Evolutionary conservation across 2,113 vertebrate species (phyloP).

Genomic region (Halichoeres trimaculatus): DNA sequence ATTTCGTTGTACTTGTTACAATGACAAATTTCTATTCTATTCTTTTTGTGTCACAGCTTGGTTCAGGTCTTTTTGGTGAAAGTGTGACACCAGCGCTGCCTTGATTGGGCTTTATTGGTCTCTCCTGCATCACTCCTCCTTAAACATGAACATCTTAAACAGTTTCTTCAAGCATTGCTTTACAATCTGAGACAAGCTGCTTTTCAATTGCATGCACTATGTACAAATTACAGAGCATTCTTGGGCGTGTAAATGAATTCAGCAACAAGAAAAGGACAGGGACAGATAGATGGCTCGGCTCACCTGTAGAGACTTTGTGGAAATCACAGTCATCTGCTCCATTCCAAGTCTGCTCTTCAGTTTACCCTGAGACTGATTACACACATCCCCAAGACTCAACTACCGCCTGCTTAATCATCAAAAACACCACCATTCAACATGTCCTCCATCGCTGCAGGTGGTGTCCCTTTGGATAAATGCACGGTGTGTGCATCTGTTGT

Average conservation of each 20-base stretch:
- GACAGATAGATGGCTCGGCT: neutral
- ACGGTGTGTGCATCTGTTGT: neutral
- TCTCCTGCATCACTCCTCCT: no score
- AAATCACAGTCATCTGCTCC: constrained; percentile 45
- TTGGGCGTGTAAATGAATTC: neutral
- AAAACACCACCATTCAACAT: neutral
- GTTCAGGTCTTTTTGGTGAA: no score
- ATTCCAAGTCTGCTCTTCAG: constrained; percentile 10
- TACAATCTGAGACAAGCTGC: neutral
- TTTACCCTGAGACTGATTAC: constrained; percentile 35
- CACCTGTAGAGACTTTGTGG: constrained; percentile 1
- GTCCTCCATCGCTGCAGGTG: neutral
- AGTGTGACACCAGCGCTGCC: no score
- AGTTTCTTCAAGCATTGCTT: no score
- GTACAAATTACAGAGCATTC: neutral
- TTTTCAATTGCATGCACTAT: neutral
- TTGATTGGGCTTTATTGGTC: no score
- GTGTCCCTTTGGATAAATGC: neutral
- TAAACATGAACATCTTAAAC: no score
- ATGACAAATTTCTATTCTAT: no score
- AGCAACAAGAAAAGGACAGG: no score
- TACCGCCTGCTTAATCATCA: constrained; percentile 37
- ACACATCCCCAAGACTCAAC: constrained; percentile 35
- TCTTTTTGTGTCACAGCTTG: no score
- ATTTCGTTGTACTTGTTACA: no score